Evolutionary conservation across 2,888 invertebrate species (phyloP).

Genomic region (Troilus luridus): DNA sequence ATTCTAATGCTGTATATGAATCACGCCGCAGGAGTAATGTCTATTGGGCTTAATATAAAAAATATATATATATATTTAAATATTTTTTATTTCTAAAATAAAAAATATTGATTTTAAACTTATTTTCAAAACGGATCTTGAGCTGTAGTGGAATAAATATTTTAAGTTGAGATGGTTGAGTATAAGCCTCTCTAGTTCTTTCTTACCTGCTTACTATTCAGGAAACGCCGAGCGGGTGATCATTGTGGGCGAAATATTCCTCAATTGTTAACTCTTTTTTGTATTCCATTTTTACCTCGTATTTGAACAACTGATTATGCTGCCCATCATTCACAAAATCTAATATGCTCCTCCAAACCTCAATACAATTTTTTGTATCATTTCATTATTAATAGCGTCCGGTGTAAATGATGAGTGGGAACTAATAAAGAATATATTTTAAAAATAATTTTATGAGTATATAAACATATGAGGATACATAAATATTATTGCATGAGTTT

Average conservation of each 20-base stretch:
- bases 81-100: neutral
- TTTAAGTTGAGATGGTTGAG: neutral
- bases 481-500: no score
- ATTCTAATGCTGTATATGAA: no score
- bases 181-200: neutral
- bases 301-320: neutral
- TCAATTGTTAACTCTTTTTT: neutral
- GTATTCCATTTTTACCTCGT: neutral
- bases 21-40: no score
- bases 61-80: neutral
- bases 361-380: no score
- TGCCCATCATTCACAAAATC: neutral
- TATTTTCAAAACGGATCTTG: neutral
- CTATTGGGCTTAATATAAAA: no score
- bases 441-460: no score
- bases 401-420: no score
- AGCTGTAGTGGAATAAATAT: neutral
- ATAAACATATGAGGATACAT: no score
- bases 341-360: neutral
- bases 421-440: no score
- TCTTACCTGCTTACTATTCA: neutral
- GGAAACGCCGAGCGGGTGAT: neutral
- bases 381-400: no score
- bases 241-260: constrained; percentile 1
- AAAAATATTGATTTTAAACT: no score